Base-by-base conservation (phyloP, 2,113 vertebrate species). In the Antechinus stuartii region DNA sequence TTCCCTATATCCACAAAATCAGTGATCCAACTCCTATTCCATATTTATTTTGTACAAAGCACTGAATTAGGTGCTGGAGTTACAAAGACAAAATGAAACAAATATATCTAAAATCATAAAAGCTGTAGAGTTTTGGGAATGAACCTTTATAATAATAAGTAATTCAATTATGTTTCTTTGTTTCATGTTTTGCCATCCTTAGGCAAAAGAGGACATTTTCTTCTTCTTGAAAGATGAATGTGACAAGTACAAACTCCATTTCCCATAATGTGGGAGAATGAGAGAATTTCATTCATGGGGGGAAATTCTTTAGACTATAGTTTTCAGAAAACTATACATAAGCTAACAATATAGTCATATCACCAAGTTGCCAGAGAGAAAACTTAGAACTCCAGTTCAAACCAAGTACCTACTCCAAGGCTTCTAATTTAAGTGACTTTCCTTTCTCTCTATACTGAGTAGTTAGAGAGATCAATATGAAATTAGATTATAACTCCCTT, bases 121-220 rank as follows among this genome's bases (percentile, higher is more conserved):
- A 16, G 68, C 56, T 42, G 8, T 84, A 84, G 68, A 42, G 16
- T 23, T 76, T 68, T 5, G 68, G 19, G 49, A 49, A 84, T 84
- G 16, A 42, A n/a, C 16, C 35, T 84, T 42, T 22, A 7, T n/a
- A 22, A 42, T 19, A 84, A 84, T 42, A 0, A 84, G 35, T 84
- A 84, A 84, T 42, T 42, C 42, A 84, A 42, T 1, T 91, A 19
- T 19, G 10, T 49, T 25, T 52, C 61, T 56, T 26, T 11, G 0
- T 95, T 92, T 93, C 8, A 19, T 91, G 23, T 96, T 94, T 95
- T 93, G 90, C 35, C 42, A 46, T 92, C 46, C 35, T 10, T 46
- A 26, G 23, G 42, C 52, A 89, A 26, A 93, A 84, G 16, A 84
- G n/a, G 19, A 42, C 7, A 22, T 84, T 23, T 42, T 42, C n/a